Conservation (phyloP, 2,797 vertebrate species). For the Phoxinus dragarum region DNA sequence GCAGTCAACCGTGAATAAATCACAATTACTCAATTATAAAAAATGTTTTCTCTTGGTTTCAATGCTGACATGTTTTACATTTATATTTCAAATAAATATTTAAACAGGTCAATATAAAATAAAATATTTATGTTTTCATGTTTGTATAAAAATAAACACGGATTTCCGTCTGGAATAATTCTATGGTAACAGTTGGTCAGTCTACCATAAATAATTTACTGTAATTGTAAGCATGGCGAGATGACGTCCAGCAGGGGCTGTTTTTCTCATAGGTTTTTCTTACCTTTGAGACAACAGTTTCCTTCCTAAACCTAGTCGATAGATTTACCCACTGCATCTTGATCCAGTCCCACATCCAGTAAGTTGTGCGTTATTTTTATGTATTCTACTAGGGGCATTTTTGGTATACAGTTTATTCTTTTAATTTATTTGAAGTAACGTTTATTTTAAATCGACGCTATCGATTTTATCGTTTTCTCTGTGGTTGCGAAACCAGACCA, state of each 20-base stretch:
- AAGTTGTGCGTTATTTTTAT: neutral
- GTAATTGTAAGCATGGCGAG: slow-evolving; percentile 19
- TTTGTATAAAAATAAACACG: neutral
- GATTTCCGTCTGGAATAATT: neutral
- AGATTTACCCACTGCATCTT: neutral
- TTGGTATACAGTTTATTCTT: neutral
- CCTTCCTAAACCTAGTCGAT: neutral
- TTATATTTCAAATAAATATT: neutral
- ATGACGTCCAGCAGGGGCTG: slow-evolving; percentile 15
- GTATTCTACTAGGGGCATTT: neutral
- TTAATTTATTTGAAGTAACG: neutral
- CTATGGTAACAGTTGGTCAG: slow-evolving; percentile 1
- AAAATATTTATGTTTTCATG: neutral
- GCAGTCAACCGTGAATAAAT: neutral
- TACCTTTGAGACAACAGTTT: slow-evolving; percentile 3
- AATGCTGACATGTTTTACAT: no score
- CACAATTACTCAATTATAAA: neutral
- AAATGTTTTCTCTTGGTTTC: neutral
- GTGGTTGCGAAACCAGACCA: neutral
- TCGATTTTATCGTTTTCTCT: neutral
- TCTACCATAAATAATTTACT: slow-evolving; percentile 32
- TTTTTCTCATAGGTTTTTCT: neutral
- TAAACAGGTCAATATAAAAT: neutral
- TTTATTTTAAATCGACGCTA: neutral
- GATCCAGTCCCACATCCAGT: neutral